Evolutionary conservation across 2,888 invertebrate species (phyloP), one percentile per base, ranked within the genome.

Genomic region (Azorinus chamasolen): DNA sequence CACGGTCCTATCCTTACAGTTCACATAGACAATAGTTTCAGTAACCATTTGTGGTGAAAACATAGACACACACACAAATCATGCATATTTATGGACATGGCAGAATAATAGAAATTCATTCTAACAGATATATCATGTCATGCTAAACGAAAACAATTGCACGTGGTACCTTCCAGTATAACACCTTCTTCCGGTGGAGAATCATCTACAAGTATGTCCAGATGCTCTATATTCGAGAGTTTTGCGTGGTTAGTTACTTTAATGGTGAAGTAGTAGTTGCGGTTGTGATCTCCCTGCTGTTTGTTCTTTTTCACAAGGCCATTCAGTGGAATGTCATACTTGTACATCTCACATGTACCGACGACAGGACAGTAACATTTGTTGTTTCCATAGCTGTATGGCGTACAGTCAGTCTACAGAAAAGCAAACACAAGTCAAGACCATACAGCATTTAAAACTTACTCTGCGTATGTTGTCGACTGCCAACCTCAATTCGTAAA

Each of bases 251-350:
- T 87, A 8, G 76, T 84, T 10, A 62, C 83, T 39, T 54, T 72
- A 1, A 87, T 43, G 4, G 80, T 77, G 48, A 87, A 83, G 62
- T 63, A 76, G 53, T 86, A 86, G 50, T 80, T 75, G 20, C 86
- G 55, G 58, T 87, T 84, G 54, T 87, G 87, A 37, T 84, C 48
- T 8, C 84, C 85, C 1, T 39, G 61, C 25, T 86, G 66, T 16
- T 54, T 83, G n/a, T 69, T 68, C 14, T 51, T 48, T 2, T 25
- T 50, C 0, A 75, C 57, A 4, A 86, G 71, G 10, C 39, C 51
- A 41, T 62, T 45, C 22, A 86, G 51, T 12, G 64, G 32, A 6
- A 80, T 50, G 1, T 59, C 64, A 59, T 79, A 86, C 16, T 64
- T 74, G 10, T 51, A 71, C 12, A 53, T 45, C 22, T 76, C 77